These are phyloP conservation scores for Cynoglossus semilaevis DNA, from an alignment of 2,113 vertebrate species.

Conservation along the genomic window DNA sequence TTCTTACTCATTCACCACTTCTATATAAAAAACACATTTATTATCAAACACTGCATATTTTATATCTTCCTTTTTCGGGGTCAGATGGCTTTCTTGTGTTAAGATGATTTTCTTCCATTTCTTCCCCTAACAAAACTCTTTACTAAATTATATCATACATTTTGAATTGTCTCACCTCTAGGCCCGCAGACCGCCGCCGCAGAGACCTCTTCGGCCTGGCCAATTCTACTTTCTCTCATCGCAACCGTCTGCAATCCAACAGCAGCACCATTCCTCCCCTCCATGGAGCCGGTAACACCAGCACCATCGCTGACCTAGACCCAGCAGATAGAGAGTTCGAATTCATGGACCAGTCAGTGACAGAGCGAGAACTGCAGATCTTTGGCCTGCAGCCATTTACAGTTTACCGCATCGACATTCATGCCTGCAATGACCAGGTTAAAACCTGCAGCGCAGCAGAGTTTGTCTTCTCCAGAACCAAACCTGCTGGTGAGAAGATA, in stretches of 20 bases:
- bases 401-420: conserved; percentile 94
- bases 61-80: too few species aligned
- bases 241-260: conserved; percentile 51
- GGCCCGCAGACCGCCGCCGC: conserved; percentile 84
- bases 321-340: conserved; percentile 79
- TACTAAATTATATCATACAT: not conserved
- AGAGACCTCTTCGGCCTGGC: conserved; percentile 82
- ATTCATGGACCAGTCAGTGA: conserved; percentile 85
- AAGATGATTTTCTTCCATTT: not conserved
- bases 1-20: too few species aligned
- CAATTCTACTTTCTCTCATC: conserved; percentile 76
- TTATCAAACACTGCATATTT: too few species aligned
- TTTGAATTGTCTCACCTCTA: conserved; percentile 25
- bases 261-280: conserved; percentile 63
- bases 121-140: not conserved
- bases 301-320: conserved; percentile 73
- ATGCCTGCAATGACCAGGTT: conserved; percentile 92
- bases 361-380: conserved; percentile 84
- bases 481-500: conserved; percentile 86
- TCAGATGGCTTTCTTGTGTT: too few species aligned
- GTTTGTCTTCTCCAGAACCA: conserved; percentile 94
- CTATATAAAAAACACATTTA: too few species aligned
- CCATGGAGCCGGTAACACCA: conserved; percentile 58
- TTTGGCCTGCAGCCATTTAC: conserved; percentile 88
- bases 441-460: conserved; percentile 90